Conservation (phyloP, 2,888 invertebrate species). For the Dinocampus coccinellae region DNA sequence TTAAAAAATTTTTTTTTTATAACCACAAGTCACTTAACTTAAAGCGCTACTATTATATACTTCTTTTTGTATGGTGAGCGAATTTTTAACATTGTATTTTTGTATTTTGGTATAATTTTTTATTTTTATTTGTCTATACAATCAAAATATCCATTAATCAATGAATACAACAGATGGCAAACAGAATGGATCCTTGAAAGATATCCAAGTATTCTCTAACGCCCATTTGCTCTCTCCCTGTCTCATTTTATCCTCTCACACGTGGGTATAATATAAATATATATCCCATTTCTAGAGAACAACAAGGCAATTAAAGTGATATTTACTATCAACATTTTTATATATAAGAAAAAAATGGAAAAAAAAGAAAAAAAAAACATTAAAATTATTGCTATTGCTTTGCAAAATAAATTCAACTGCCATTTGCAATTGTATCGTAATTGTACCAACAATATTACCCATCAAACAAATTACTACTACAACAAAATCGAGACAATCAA, state of each 20-base stretch:
- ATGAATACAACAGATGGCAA: slow-evolving; percentile 57
- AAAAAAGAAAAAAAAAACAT: no score
- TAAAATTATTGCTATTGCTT: no score
- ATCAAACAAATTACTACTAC: background rate
- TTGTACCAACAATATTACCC: background rate
- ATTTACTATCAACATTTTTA: background rate
- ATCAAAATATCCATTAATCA: background rate
- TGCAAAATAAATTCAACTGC: background rate
- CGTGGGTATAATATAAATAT: no score
- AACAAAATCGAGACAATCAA: slow-evolving; percentile 7
- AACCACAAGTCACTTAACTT: no score
- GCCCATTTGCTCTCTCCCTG: background rate
- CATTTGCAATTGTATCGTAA: background rate
- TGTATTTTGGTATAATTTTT: background rate
- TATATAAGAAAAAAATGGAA: background rate
- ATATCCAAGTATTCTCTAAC: slow-evolving; percentile 14
- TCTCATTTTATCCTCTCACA: background rate
- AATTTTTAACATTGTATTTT: background rate
- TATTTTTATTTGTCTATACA: background rate
- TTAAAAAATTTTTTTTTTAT: no score
- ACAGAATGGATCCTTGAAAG: slow-evolving; percentile 49
- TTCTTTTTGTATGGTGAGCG: no score
- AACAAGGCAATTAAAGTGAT: background rate
- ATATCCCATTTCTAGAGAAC: background rate
- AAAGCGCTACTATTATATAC: no score